Evolutionary conservation across 2,797 vertebrate genomes (phyloP), one percentile per base, ranked within the genome.

Genomic region (Cyprinella venusta): DNA sequence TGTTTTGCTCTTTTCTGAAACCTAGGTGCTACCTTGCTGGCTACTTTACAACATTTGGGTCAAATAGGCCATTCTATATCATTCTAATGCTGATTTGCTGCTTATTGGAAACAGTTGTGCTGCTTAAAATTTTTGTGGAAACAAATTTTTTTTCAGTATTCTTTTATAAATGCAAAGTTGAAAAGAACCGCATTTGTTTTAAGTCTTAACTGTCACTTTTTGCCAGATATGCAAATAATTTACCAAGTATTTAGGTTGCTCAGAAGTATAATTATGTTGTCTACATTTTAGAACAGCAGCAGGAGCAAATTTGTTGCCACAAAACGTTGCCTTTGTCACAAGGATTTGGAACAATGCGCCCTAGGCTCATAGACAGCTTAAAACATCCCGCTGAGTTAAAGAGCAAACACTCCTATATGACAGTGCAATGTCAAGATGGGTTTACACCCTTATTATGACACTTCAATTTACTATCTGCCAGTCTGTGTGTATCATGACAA

Each of bases 401-500:
- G 70, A 40, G 70, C 30, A 52, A 75, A 38, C 80, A 81, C 59
- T 81, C 30, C 9, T 80, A 45, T 26, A 65, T 59, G 76, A 68
- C 86, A 76, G 64, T 48, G 74, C 36, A 54, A 80, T 65, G 71
- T 79, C 64, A 45, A 85, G 84, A 78, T 87, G 80, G 65, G 45
- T 81, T 87, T 81, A 83, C 42, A 80, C 67, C 52, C 54, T 78
- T 85, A 80, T 81, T 87, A 82, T 83, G 86, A 85, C 86, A 83
- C 77, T 70, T 80, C 68, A 87, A 84, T 87, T 87, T 83, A 40
- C 77, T 54, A 65, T 82, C 76, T 87, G 80, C 48, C 83, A 72
- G 59, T 80, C 76, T 83, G 54, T 7, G 24, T 6, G 19, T 2
- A 19, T 30, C 68, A 7, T 65, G 72, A 68, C 36, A 50, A 21